A percentile compares a stretch with the other conserved stretches of the same genome.
Evolutionary conservation across 2,888 invertebrate genomes (phyloP).

Genomic region (Cerastoderma edule): DNA sequence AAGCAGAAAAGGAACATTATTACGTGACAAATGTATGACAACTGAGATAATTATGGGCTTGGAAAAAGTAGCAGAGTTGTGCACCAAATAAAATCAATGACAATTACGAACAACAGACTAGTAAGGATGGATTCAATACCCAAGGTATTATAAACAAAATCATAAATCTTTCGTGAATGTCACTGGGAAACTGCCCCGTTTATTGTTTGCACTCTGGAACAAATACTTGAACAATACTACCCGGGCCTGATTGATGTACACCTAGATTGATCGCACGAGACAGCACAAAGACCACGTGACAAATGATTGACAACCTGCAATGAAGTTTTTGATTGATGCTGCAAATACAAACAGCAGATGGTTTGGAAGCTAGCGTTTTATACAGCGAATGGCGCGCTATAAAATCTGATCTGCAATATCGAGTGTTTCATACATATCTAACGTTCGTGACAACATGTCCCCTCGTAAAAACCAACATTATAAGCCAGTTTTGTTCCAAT

Average conservation of each 20-base stretch:
- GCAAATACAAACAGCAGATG: constrained; percentile 80
- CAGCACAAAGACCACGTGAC: constrained; percentile 80
- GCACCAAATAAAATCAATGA: constrained; percentile 46
- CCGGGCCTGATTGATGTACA: constrained; percentile 79
- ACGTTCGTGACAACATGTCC: constrained; percentile 10
- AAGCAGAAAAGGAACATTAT: constrained; percentile 44
- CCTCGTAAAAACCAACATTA: not conserved
- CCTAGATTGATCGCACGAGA: constrained; percentile 80
- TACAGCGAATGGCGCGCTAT: constrained; percentile 34
- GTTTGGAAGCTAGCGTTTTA: constrained; percentile 31
- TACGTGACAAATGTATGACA: constrained; percentile 49
- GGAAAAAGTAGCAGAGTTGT: constrained; percentile 38
- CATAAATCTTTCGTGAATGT: constrained; percentile 64
- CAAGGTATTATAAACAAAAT: constrained; percentile 52
- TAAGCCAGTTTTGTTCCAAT: not conserved
- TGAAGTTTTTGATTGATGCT: constrained; percentile 82
- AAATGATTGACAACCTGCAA: constrained; percentile 82
- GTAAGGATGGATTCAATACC: constrained; percentile 52
- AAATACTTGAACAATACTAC: constrained; percentile 82
- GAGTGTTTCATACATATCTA: not conserved
- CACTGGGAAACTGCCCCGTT: constrained; percentile 64
- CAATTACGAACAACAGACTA: constrained; percentile 37
- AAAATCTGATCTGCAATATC: not conserved
- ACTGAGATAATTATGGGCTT: constrained; percentile 43
- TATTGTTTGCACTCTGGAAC: constrained; percentile 81